Conservation (phyloP, 2,888 invertebrate genomes). For the Tetranychus piercei region DNA sequence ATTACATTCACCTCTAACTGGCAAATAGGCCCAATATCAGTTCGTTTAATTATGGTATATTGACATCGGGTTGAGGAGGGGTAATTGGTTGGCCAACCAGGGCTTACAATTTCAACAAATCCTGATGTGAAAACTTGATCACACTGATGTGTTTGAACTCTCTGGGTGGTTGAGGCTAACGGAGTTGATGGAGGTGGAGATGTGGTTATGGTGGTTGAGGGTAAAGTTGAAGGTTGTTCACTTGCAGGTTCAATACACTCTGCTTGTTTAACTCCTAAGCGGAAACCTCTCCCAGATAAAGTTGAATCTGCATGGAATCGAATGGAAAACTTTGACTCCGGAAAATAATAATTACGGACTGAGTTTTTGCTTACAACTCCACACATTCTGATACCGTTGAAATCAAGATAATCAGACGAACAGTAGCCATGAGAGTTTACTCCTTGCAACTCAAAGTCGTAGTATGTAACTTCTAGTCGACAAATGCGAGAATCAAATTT, state of each 20-base stretch:
- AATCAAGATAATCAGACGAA: conserved; percentile 25
- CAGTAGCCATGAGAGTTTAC: conserved; percentile 23
- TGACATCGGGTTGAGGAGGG: conserved; percentile 24
- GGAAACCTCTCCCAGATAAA: conserved; percentile 23
- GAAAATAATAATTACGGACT: conserved; percentile 18
- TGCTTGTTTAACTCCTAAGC: conserved; percentile 23
- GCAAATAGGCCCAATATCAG: conserved; percentile 24
- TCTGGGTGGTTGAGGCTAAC: background rate
- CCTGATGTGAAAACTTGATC: conserved; percentile 17
- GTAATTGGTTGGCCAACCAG: conserved; percentile 26
- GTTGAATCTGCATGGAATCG: conserved; percentile 22
- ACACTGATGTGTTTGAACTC: conserved; percentile 12
- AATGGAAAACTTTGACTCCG: conserved; percentile 18
- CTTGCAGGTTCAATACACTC: conserved; percentile 20
- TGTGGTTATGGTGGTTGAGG: background rate
- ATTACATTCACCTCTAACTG: conserved; percentile 25
- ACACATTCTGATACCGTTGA: conserved; percentile 25
- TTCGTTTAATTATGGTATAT: conserved; percentile 24
- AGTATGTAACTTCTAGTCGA: conserved; percentile 27
- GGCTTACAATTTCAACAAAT: conserved; percentile 23
- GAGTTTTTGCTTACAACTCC: conserved; percentile 21
- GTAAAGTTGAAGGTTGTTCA: background rate
- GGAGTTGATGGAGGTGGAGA: conserved; percentile 5
- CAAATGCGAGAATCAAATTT: conserved; percentile 25
- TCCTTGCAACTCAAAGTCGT: conserved; percentile 27